Conservation (phyloP, 2,113 vertebrate genomes). For the Mustelus asterias region DNA sequence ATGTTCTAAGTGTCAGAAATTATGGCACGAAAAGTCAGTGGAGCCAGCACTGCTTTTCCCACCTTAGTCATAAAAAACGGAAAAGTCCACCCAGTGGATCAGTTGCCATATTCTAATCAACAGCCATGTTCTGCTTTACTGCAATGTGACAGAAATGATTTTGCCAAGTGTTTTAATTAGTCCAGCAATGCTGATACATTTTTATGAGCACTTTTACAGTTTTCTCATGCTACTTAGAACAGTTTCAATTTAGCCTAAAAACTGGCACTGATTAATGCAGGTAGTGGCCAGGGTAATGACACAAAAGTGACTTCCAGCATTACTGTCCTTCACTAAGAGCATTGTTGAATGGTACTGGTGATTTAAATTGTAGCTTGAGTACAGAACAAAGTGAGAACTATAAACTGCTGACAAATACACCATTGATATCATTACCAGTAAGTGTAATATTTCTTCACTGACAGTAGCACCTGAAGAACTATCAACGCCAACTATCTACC, state of each 20-base stretch:
- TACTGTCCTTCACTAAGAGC: neutral
- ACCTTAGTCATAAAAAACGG: too few species aligned
- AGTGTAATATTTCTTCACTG: neutral
- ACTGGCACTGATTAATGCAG: neutral
- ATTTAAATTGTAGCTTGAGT: neutral
- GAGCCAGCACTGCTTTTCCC: too few species aligned
- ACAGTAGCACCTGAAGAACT: neutral
- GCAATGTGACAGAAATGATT: neutral
- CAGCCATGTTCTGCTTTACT: neutral
- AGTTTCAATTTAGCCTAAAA: neutral
- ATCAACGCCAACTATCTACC: neutral
- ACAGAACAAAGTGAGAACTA: neutral
- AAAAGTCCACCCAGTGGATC: neutral
- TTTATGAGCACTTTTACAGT: neutral
- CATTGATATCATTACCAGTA: neutral
- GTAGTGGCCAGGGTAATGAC: neutral
- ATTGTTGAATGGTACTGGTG: neutral
- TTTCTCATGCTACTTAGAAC: neutral
- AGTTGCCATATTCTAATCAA: neutral
- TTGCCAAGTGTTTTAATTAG: neutral
- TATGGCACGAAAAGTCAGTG: too few species aligned
- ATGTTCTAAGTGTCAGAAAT: too few species aligned
- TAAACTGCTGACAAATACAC: neutral
- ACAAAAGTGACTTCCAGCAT: neutral
- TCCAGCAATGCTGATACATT: neutral